Evolutionary conservation across 1,140 invertebrate genomes (phyloP), one percentile per base, ranked within the genome.

Genomic region (Condylostylus longicornis): DNA sequence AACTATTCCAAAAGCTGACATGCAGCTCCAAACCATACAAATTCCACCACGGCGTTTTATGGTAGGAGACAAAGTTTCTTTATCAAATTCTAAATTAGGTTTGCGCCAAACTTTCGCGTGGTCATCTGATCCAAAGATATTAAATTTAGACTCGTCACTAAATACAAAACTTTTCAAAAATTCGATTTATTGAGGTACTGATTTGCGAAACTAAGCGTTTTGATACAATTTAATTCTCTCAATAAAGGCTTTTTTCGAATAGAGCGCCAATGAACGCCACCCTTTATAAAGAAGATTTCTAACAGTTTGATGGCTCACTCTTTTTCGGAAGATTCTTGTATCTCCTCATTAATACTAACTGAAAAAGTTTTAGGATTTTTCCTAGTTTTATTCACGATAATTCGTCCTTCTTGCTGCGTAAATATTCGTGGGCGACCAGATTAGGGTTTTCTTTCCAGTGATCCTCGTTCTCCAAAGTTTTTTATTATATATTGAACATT

Each of bases 21-120:
- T 49, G 33, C 40, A 49, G 7, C 50, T 55, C 52, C 54, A 62
- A 9, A 56, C 48, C 51, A 60, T 56, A 3, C 53, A 27, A 28
- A 18, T 34, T 17, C 50, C 53, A 18, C 53, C 49, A 21, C 54
- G 48, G 35, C 58, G 49, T 42, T 63, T 62, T 8, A 63, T 48
- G 4, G 61, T 62, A 17, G 51, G 19, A 14, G 32, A 28, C 9
- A 49, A 37, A 42, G 48, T 43, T 21, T 40, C 17, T 22, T 33
- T 33, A n/a, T 39, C 13, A 19, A 35, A 22, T 23, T 13, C 40
- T 22, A 23, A 34, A 32, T 38, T 38, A 18, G 33, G 28, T 32
- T 37, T 44, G 18, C 43, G 21, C 40, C 43, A 40, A 22, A 40
- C 43, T 14, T 15, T 30, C 22, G 3, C 10, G 8, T 15, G 33